Percentiles rank a stretch among this genome's conserved stretches.
These are phyloP conservation scores for Myotis pilosus DNA, from an alignment of 2,797 vertebrate species.

Conservation along the genomic window DNA sequence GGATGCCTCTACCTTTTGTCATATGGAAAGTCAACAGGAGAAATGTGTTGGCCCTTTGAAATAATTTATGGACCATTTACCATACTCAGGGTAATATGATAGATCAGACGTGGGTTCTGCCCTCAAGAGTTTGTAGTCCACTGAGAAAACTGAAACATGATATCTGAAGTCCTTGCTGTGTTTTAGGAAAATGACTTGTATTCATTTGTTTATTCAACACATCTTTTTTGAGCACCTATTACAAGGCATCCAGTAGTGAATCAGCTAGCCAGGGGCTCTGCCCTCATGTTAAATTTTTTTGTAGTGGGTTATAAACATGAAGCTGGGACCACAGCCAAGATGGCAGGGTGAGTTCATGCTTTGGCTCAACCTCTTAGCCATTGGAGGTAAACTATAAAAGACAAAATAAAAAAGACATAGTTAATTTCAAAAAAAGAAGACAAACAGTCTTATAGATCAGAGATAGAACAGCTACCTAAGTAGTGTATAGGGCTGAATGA, in stretches of 20 bases:
- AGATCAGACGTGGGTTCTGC: background rate
- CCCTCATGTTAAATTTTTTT: background rate
- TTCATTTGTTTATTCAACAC: background rate
- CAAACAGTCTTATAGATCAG: background rate
- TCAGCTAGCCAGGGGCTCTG: background rate
- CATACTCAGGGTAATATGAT: slow-evolving; percentile 5
- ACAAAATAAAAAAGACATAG: background rate
- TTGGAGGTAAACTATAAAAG: background rate
- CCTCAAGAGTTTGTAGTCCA: background rate
- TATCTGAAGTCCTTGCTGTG: background rate
- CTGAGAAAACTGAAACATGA: background rate
- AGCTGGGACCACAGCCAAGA: background rate
- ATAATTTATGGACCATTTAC: slow-evolving; percentile 45
- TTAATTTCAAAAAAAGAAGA: background rate
- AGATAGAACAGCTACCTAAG: background rate
- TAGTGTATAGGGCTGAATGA: background rate
- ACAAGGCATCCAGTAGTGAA: background rate
- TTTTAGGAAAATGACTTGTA: slow-evolving; percentile 37
- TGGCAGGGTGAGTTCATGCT: background rate
- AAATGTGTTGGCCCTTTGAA: slow-evolving; percentile 77
- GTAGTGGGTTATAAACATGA: background rate
- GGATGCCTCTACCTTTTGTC: slow-evolving; percentile 57
- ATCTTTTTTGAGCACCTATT: background rate
- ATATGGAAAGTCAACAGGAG: slow-evolving; percentile 77
- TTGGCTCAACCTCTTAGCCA: background rate